A percentile compares a stretch with the other conserved stretches of the same genome.
Evolutionary conservation across 2,797 vertebrate genomes (phyloP).

Genomic region (Xiphorhynchus erythropygius): DNA sequence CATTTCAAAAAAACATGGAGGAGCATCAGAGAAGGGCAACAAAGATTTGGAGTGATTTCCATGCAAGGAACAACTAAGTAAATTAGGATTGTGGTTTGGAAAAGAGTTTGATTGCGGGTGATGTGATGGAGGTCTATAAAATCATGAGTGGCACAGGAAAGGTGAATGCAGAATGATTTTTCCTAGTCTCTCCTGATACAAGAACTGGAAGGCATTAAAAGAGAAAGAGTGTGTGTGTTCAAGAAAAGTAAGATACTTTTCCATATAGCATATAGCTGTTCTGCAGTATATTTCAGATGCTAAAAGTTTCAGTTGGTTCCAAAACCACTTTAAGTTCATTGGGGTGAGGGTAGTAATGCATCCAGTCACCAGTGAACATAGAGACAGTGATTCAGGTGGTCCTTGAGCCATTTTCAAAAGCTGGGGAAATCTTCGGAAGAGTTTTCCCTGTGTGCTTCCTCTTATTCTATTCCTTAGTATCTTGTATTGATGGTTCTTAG

Average conservation of each 20-base stretch:
- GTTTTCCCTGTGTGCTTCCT: not conserved
- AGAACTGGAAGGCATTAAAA: not conserved
- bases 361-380: not conserved
- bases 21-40: not conserved
- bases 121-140: not conserved
- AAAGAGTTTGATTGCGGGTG: conserved; percentile 15
- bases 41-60: not conserved
- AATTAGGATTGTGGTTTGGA: conserved; percentile 6
- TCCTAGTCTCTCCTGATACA: not conserved
- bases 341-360: not conserved
- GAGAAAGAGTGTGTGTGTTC: not conserved
- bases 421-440: not conserved
- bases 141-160: not conserved
- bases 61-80: not conserved
- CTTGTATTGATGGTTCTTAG: not conserved
- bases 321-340: not conserved
- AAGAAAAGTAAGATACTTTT: not conserved
- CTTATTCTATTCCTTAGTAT: not conserved
- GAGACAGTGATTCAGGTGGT: not conserved
- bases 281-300: not conserved
- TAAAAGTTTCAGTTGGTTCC: not conserved
- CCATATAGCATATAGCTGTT: not conserved
- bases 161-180: conserved; percentile 2
- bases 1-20: not conserved
- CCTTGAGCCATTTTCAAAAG: not conserved